Conservation (phyloP, 2,113 vertebrate species). For the Crotophaga sulcirostris region DNA sequence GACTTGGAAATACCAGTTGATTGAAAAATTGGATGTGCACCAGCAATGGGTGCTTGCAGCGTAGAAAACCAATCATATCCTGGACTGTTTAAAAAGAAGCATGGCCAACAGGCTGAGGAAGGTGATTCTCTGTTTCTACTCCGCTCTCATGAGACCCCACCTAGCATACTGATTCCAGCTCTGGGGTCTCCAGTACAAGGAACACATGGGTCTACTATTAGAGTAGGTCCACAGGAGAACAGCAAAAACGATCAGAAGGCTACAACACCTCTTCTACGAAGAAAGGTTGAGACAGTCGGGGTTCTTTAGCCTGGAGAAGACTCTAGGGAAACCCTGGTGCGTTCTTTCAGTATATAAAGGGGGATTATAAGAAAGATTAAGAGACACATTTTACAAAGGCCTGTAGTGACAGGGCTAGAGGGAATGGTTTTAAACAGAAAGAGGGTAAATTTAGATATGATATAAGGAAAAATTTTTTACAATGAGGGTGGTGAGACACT, state of each 20-base stretch:
- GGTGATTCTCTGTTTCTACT: background rate
- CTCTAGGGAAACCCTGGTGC: background rate
- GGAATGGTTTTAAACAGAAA: background rate
- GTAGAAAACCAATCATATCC: background rate
- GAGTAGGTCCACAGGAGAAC: background rate
- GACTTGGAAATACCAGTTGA: background rate
- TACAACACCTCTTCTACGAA: background rate
- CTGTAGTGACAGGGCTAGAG: background rate
- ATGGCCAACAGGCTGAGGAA: rapidly evolving
- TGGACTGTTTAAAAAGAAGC: background rate
- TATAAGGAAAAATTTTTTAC: background rate
- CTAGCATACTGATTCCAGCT: background rate
- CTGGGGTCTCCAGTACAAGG: background rate
- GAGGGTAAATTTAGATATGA: background rate
- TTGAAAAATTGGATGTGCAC: background rate
- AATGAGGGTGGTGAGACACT: background rate
- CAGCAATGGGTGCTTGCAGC: background rate
- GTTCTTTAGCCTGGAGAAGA: background rate
- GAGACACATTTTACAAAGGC: background rate
- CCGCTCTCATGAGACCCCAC: background rate
- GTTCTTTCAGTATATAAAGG: background rate
- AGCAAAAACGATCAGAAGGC: background rate
- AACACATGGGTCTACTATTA: background rate
- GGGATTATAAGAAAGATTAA: background rate
- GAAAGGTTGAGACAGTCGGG: background rate